A percentile compares a stretch with the other conserved stretches of the same genome.
Conservation (phyloP, 2,888 invertebrate species). For the Cephus rjabovi region DNA sequence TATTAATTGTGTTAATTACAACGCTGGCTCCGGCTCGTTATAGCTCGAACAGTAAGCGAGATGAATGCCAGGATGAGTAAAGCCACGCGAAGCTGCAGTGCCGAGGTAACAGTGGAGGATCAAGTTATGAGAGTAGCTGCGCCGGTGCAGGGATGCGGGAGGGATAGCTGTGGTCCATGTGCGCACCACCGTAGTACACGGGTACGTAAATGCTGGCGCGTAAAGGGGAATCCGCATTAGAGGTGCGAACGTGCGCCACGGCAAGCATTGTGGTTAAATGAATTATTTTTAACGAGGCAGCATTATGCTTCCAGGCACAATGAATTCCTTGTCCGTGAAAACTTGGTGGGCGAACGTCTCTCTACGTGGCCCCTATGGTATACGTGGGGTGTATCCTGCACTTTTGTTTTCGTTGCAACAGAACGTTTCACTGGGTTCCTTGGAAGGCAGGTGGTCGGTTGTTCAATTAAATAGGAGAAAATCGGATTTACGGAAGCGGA, state of each 20-base stretch:
- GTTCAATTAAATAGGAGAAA: neutral
- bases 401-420: neutral
- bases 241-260: constrained; percentile 17
- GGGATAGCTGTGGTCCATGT: neutral
- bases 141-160: neutral
- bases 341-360: constrained; percentile 37
- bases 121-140: neutral
- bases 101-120: neutral
- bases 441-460: neutral
- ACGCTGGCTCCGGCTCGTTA: neutral
- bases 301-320: constrained; percentile 51
- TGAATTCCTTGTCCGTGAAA: constrained; percentile 44
- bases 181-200: too few species aligned
- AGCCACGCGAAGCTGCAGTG: neutral
- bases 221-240: constrained; percentile 19
- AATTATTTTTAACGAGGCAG: constrained; percentile 61
- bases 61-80: neutral
- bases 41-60: neutral
- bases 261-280: constrained; percentile 48
- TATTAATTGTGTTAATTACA: constrained; percentile 3
- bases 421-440: neutral
- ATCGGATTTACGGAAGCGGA: neutral
- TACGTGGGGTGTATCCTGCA: neutral
- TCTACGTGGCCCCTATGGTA: neutral
- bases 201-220: too few species aligned